Percentiles rank a stretch among this genome's conserved stretches.
Conservation (phyloP, 92 coral and sea anemone species). For the Montipora capitata region DNA sequence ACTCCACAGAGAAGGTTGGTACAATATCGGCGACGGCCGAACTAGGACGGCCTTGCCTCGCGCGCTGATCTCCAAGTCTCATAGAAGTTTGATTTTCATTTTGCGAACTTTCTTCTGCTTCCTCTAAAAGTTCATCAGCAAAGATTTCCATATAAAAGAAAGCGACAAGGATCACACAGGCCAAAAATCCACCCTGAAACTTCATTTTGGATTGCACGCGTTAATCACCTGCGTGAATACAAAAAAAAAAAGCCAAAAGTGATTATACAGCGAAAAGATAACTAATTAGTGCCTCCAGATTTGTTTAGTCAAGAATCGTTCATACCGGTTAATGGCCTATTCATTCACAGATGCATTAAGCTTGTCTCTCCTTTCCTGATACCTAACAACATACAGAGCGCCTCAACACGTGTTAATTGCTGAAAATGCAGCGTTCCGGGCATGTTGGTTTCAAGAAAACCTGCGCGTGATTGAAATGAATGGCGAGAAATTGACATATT, state of each 20-base stretch:
- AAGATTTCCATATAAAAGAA: not conserved
- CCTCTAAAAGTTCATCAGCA: not conserved
- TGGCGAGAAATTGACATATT: conserved; percentile 53
- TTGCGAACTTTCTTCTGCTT: conserved; percentile 17
- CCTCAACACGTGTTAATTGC: conserved; percentile 33
- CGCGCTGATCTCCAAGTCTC: conserved; percentile 45
- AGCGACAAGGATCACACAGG: not conserved
- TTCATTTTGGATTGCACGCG: conserved; percentile 59
- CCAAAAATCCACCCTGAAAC: conserved; percentile 22
- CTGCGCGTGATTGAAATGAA: conserved; percentile 40
- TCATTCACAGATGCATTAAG: conserved; percentile 22
- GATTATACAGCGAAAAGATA: conserved; percentile 78
- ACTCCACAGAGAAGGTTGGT: conserved; percentile 86
- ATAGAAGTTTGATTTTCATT: conserved; percentile 52
- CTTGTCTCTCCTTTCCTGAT: not conserved
- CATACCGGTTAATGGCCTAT: conserved; percentile 61
- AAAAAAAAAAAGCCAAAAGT: conserved; percentile 52
- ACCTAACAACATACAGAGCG: not conserved
- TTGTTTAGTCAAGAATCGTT: conserved; percentile 73
- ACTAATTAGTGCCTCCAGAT: conserved; percentile 78
- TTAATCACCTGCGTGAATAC: conserved; percentile 73
- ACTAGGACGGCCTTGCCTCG: conserved; percentile 74
- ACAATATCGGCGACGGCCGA: conserved; percentile 78
- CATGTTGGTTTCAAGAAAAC: conserved; percentile 51
- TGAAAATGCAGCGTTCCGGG: conserved; percentile 26